Evolutionary conservation across 1,140 invertebrate species (phyloP).

Genomic region (Ectropis grisescens): DNA sequence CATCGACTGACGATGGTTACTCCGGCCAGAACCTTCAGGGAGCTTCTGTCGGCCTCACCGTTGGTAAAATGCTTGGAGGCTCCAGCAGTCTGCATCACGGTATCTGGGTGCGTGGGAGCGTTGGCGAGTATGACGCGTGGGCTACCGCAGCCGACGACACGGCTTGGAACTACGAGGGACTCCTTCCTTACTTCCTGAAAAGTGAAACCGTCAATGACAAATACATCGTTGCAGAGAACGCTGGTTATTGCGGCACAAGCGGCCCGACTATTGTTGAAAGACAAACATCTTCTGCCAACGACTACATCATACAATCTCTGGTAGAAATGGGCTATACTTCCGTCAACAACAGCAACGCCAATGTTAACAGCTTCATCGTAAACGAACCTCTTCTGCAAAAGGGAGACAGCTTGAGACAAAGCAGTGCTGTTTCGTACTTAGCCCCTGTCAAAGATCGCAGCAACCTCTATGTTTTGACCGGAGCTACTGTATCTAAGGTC

Average conservation of each 20-base stretch:
- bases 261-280: not conserved
- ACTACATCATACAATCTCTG: not conserved
- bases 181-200: not conserved
- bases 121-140: slow-evolving; percentile 79
- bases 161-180: not conserved
- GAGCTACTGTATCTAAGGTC: not conserved
- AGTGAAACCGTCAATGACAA: not conserved
- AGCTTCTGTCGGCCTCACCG: not conserved
- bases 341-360: too few species aligned
- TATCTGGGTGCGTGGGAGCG: slow-evolving; percentile 82
- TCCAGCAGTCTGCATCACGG: slow-evolving; percentile 80
- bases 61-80: slow-evolving; percentile 73
- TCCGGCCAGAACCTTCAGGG: not conserved
- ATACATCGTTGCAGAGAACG: not conserved
- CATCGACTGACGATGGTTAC: not conserved
- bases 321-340: too few species aligned
- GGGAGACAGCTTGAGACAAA: not conserved
- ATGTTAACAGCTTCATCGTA: not conserved
- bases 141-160: slow-evolving; percentile 67
- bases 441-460: not conserved
- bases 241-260: not conserved
- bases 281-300: not conserved
- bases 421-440: not conserved
- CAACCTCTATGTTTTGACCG: not conserved
- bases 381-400: not conserved